Conservation (phyloP, 2,797 vertebrate species). For the Pseudochromis fuscus region DNA sequence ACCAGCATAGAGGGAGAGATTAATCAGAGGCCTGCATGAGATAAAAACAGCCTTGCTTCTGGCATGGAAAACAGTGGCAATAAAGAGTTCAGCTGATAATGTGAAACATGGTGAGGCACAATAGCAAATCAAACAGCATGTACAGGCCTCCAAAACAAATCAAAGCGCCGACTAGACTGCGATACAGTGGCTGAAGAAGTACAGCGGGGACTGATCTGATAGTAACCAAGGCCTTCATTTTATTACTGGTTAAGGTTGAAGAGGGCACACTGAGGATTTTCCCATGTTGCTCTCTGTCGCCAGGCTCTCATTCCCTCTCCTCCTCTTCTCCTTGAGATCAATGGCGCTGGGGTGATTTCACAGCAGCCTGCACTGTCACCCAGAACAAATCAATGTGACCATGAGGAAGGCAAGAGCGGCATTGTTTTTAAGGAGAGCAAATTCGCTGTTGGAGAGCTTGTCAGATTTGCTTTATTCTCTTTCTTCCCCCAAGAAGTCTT, state of each 20-base stretch:
- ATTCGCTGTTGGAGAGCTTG: conserved; percentile 83
- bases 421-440: conserved; percentile 85
- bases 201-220: conserved; percentile 75
- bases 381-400: conserved; percentile 87
- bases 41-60: conserved; percentile 81
- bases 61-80: conserved; percentile 83
- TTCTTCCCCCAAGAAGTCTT: conserved; percentile 70
- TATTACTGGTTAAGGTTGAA: conserved; percentile 76
- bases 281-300: conserved; percentile 82
- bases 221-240: conserved; percentile 73
- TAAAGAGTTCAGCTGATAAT: conserved; percentile 85
- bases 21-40: conserved; percentile 82
- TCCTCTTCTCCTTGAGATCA: conserved; percentile 82
- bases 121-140: conserved; percentile 79
- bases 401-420: conserved; percentile 83
- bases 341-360: conserved; percentile 82
- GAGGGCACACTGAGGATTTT: conserved; percentile 75
- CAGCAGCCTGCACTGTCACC: conserved; percentile 82
- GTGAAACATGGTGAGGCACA: conserved; percentile 80
- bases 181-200: conserved; percentile 68
- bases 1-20: conserved; percentile 81
- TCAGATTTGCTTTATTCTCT: conserved; percentile 83
- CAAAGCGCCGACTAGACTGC: conserved; percentile 66
- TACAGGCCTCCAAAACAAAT: conserved; percentile 77
- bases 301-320: conserved; percentile 73